These are phyloP conservation scores for Caenorhabditis sulstoni DNA, from an alignment of 2,888 invertebrate genomes.

Conservation along the genomic window DNA sequence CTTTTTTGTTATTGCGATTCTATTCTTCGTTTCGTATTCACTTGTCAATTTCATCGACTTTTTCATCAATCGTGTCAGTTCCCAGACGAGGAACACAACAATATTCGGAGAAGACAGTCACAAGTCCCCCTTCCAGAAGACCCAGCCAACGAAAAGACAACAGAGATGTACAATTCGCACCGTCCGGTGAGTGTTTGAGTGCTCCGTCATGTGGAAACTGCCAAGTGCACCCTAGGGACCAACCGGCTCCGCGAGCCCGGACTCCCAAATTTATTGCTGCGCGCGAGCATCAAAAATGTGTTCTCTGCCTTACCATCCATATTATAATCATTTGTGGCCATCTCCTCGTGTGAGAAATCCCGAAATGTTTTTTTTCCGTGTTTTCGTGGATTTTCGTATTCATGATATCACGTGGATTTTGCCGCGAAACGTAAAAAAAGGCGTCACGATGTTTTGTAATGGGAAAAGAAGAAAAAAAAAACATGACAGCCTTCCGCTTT, in stretches of 20 bases:
- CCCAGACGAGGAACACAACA: slow-evolving; percentile 10
- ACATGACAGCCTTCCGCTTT: too few species aligned
- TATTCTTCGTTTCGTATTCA: slow-evolving; percentile 10
- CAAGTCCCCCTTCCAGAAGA: neutral
- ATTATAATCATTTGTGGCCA: slow-evolving; percentile 49
- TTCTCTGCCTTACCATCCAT: slow-evolving; percentile 48
- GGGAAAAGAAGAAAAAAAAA: neutral
- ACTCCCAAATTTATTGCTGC: slow-evolving; percentile 8
- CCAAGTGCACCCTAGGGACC: slow-evolving; percentile 45
- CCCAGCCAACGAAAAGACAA: too few species aligned
- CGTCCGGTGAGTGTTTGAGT: slow-evolving; percentile 41
- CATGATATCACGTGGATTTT: too few species aligned
- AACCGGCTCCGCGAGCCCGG: too few species aligned
- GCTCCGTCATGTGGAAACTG: slow-evolving; percentile 50
- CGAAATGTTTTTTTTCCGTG: slow-evolving; percentile 10
- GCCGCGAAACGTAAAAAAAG: too few species aligned
- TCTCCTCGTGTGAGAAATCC: slow-evolving; percentile 25
- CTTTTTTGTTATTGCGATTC: slow-evolving; percentile 35
- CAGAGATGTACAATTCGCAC: slow-evolving; percentile 36
- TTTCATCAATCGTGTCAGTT: slow-evolving; percentile 24
- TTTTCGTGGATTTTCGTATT: neutral
- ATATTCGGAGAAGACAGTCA: slow-evolving; percentile 10
- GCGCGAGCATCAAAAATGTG: neutral
- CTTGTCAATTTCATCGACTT: slow-evolving; percentile 9
- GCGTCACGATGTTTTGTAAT: neutral